Evolutionary conservation across 2,888 invertebrate species (phyloP).

Genomic region (Drosophila maculinotata): DNA sequence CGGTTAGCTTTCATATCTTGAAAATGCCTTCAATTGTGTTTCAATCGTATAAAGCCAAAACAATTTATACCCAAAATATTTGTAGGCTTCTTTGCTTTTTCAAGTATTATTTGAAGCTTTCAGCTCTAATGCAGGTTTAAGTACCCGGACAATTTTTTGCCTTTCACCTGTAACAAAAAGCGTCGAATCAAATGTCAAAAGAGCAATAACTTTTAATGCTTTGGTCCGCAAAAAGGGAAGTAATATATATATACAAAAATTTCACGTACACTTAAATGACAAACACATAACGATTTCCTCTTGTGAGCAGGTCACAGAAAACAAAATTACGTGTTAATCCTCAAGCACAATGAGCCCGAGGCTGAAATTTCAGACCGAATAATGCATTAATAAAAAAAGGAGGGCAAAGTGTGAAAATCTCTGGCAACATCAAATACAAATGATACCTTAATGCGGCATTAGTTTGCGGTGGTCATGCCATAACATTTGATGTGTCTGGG

Average conservation of each 20-base stretch:
- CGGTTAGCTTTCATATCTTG: too few species aligned
- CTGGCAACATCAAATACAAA: slow-evolving; percentile 54
- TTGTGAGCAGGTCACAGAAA: slow-evolving; percentile 14
- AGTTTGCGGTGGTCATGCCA: slow-evolving; percentile 52
- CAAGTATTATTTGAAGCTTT: slow-evolving; percentile 9
- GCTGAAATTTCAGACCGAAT: slow-evolving; percentile 38
- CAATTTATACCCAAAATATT: not conserved
- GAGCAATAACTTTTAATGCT: slow-evolving; percentile 35
- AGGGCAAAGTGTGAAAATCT: slow-evolving; percentile 40
- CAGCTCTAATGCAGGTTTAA: slow-evolving; percentile 13
- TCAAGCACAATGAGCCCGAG: slow-evolving; percentile 42
- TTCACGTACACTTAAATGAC: slow-evolving; percentile 26
- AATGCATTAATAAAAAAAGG: slow-evolving; percentile 38
- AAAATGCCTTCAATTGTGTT: not conserved
- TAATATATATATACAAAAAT: slow-evolving; percentile 12
- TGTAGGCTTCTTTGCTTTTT: not conserved
- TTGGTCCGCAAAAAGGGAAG: not conserved
- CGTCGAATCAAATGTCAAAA: slow-evolving; percentile 15
- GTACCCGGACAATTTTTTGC: slow-evolving; percentile 13
- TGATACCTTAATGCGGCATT: slow-evolving; percentile 61
- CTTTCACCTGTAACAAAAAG: slow-evolving; percentile 1
- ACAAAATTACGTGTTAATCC: slow-evolving; percentile 61
- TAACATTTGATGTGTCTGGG: slow-evolving; percentile 47
- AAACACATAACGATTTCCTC: slow-evolving; percentile 36
- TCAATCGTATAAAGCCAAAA: not conserved